phyloP scores from a whole-genome alignment of 2,888 invertebrate species.

The Caenorhabditis sp. region DNA sequence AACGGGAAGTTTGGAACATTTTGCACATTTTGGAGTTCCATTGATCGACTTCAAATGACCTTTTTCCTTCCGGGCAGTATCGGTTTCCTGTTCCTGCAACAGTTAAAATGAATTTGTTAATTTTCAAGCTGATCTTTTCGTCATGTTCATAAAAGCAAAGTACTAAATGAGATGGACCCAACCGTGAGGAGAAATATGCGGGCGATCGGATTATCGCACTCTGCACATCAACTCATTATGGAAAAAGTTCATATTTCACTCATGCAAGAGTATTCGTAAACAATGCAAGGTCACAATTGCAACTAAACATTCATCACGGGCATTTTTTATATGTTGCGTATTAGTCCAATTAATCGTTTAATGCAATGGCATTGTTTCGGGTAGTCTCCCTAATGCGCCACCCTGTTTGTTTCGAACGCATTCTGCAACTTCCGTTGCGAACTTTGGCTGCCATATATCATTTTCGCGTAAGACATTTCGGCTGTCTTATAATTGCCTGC shows the following conservation, averaged over 20 bases:
- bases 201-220: background rate
- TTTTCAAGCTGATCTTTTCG: background rate
- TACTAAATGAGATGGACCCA: background rate
- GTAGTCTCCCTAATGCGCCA: no score
- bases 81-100: background rate
- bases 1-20: background rate
- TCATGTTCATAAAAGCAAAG: background rate
- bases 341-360: no score
- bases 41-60: background rate
- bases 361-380: no score
- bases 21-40: background rate
- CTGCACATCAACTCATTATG: background rate
- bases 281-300: background rate
- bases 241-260: background rate
- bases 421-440: no score
- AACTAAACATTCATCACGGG: no score
- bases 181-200: no score
- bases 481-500: no score
- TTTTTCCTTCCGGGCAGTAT: background rate
- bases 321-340: no score
- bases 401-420: no score
- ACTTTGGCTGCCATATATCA: background rate
- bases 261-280: background rate
- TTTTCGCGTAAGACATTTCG: background rate
- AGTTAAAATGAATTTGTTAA: background rate